These are phyloP conservation scores for Enteromius trimaculatus DNA, from an alignment of 2,797 vertebrate genomes.

Conservation along the genomic window DNA sequence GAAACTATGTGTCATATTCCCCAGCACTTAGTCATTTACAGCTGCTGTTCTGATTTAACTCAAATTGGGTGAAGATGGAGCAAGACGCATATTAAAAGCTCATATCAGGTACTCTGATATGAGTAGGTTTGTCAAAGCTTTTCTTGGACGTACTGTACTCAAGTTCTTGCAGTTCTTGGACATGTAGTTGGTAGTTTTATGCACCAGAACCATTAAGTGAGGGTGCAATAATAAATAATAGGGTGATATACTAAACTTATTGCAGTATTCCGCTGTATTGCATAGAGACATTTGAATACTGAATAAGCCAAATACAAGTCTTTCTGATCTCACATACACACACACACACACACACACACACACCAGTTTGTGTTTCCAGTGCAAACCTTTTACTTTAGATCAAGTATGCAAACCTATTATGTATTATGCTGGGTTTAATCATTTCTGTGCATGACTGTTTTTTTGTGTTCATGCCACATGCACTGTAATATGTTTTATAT, in stretches of 20 bases:
- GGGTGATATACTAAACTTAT: no score
- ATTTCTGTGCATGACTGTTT: not conserved
- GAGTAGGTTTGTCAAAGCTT: not conserved
- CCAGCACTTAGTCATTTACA: slow-evolving; percentile 1
- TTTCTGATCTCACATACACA: not conserved
- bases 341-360: no score
- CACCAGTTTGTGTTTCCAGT: no score
- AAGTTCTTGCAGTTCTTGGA: not conserved
- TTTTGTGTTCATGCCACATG: not conserved
- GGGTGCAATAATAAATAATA: no score
- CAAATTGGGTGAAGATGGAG: not conserved
- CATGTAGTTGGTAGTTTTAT: not conserved
- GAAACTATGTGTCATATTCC: slow-evolving; percentile 32
- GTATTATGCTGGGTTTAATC: not conserved
- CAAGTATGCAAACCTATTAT: no score
- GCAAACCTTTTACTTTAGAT: no score
- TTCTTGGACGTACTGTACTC: not conserved
- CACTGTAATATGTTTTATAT: no score
- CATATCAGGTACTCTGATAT: not conserved
- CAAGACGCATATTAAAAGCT: not conserved
- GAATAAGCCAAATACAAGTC: not conserved
- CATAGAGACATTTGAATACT: not conserved
- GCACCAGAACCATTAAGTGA: not conserved
- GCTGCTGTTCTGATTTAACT: not conserved
- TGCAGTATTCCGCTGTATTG: no score